These are phyloP conservation scores for Brassicogethes aeneus DNA, from an alignment of 2,888 invertebrate genomes.

Conservation along the genomic window DNA sequence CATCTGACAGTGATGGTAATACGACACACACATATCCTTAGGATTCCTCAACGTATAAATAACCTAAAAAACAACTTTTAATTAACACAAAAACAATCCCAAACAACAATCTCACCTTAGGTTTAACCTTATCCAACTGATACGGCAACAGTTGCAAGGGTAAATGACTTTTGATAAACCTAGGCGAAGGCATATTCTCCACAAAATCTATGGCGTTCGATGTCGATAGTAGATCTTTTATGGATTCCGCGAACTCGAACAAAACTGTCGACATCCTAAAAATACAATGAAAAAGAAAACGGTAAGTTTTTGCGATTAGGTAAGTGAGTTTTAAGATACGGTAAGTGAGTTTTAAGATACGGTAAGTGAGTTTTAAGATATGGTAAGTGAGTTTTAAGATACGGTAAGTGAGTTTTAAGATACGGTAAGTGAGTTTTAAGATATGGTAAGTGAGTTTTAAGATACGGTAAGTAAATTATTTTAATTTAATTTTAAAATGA, in stretches of 20 bases:
- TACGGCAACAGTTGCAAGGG: slow-evolving; percentile 62
- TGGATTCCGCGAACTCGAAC: slow-evolving; percentile 16
- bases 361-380: too few species aligned
- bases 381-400: too few species aligned
- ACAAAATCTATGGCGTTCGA: slow-evolving; percentile 54
- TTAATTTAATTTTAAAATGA: too few species aligned
- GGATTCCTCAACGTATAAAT: slow-evolving; percentile 85
- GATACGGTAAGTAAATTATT: too few species aligned
- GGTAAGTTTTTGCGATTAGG: too few species aligned
- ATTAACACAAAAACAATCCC: neutral
- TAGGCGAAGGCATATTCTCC: slow-evolving; percentile 53
- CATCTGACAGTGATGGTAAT: slow-evolving; percentile 71
- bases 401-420: too few species aligned
- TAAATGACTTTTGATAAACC: slow-evolving; percentile 68
- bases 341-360: too few species aligned
- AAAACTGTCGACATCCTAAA: slow-evolving; percentile 22
- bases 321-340: too few species aligned
- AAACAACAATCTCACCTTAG: slow-evolving; percentile 68
- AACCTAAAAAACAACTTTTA: slow-evolving; percentile 46
- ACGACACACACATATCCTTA: slow-evolving; percentile 84
- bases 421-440: too few species aligned
- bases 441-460: too few species aligned
- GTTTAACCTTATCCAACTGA: slow-evolving; percentile 53
- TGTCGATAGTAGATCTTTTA: slow-evolving; percentile 1
- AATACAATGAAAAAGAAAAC: too few species aligned